A percentile compares a stretch with the other conserved stretches of the same genome.
Evolutionary conservation across 2,113 vertebrate species (phyloP).

Genomic region (Mobula hypostoma): DNA sequence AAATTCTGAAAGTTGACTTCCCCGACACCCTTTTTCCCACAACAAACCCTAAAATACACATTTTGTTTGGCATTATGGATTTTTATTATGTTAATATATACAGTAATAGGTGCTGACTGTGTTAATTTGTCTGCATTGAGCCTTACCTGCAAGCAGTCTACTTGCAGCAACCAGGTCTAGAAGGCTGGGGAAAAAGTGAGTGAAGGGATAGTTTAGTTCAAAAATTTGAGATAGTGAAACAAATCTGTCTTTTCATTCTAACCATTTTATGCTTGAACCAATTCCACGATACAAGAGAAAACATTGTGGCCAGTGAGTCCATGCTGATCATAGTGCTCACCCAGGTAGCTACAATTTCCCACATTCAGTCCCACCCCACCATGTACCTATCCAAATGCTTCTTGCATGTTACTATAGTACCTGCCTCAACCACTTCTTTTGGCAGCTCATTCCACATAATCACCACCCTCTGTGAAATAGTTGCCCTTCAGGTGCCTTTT

Average conservation of each 20-base stretch:
- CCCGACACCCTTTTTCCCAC: too few relatives aligned
- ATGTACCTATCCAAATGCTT: too few relatives aligned
- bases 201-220: not conserved
- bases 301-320: not conserved
- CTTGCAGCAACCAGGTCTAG: not conserved
- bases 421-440: too few relatives aligned
- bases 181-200: not conserved
- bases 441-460: too few relatives aligned
- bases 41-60: not conserved
- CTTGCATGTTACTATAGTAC: too few relatives aligned
- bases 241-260: not conserved
- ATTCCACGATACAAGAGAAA: not conserved
- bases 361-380: too few relatives aligned
- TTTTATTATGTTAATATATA: constrained; percentile 18
- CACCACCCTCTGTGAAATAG: too few relatives aligned
- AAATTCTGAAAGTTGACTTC: not conserved
- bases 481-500: too few relatives aligned
- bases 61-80: not conserved
- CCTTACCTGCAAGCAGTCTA: not conserved
- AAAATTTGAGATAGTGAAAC: not conserved
- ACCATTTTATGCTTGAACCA: not conserved
- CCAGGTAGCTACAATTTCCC: too few relatives aligned
- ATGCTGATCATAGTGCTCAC: too few relatives aligned
- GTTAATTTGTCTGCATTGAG: not conserved
- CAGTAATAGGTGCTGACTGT: not conserved